Evolutionary conservation across 2,888 invertebrate species (phyloP).

Genomic region (Notocelia uddmanniana): DNA sequence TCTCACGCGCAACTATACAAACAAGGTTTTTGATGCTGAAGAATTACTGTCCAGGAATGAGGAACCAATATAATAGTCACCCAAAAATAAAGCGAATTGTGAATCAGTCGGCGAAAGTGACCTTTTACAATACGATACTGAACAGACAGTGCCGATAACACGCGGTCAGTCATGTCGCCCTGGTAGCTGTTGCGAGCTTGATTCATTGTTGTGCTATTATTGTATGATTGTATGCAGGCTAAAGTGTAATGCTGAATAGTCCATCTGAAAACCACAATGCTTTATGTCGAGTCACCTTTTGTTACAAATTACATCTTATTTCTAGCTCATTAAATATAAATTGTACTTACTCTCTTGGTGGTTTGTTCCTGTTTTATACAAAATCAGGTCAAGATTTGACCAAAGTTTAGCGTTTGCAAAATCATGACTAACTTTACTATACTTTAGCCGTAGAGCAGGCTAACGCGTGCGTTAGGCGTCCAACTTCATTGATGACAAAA

Average conservation of each 20-base stretch:
- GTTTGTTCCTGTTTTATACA: not conserved
- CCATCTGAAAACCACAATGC: not conserved
- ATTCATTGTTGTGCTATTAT: slow-evolving; percentile 33
- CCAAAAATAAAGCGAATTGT: not conserved
- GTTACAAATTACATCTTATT: not conserved
- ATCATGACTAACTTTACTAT: not conserved
- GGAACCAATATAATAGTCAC: not conserved
- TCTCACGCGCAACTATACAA: too few species aligned
- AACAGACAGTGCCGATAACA: slow-evolving; percentile 21
- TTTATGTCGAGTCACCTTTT: not conserved
- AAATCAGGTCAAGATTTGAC: not conserved
- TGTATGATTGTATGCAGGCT: slow-evolving; percentile 3
- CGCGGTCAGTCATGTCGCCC: slow-evolving; percentile 20
- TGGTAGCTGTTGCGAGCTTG: slow-evolving; percentile 13
- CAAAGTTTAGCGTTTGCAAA: not conserved
- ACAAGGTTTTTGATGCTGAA: too few species aligned
- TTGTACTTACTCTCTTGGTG: not conserved
- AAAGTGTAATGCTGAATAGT: not conserved
- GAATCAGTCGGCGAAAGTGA: not conserved
- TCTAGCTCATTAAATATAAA: not conserved
- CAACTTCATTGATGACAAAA: not conserved
- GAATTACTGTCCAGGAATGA: too few species aligned
- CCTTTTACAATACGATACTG: slow-evolving; percentile 5
- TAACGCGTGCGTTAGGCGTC: not conserved
- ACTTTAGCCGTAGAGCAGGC: not conserved